These are phyloP conservation scores for Rhagonycha lutea DNA, from an alignment of 2,888 invertebrate species.

Conservation along the genomic window DNA sequence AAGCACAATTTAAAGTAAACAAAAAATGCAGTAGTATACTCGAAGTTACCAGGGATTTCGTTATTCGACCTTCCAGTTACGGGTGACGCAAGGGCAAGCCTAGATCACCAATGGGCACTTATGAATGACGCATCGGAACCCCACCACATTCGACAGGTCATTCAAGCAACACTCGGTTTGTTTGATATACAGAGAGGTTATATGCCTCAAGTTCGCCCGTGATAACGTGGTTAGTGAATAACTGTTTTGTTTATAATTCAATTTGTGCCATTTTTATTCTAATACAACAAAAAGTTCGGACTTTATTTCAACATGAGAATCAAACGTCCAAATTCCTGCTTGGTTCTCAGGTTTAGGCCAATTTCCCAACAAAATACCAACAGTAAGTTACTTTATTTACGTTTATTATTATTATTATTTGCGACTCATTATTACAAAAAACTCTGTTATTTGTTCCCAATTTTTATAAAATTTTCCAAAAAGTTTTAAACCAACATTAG, in stretches of 20 bases:
- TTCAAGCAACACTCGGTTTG: conserved; percentile 21
- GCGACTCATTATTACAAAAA: too few species aligned
- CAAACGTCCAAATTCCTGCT: conserved; percentile 67
- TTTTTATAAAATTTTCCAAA: neutral
- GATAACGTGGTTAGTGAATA: conserved; percentile 14
- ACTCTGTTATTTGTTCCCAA: neutral
- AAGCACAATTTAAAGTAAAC: conserved; percentile 21
- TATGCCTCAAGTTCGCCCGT: conserved; percentile 7
- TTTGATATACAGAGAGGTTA: conserved; percentile 14
- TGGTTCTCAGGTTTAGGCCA: conserved; percentile 65
- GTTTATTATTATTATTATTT: neutral
- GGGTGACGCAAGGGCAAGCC: conserved; percentile 33
- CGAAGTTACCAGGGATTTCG: conserved; percentile 30
- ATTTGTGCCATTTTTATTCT: conserved; percentile 6
- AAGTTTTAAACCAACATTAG: neutral
- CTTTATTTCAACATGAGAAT: conserved; percentile 59
- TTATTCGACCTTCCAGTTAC: conserved; percentile 31
- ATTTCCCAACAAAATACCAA: conserved; percentile 47
- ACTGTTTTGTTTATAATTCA: conserved; percentile 1
- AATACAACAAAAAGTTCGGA: neutral
- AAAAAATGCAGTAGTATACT: conserved; percentile 18
- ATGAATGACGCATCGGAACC: conserved; percentile 36
- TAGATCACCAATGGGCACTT: conserved; percentile 32
- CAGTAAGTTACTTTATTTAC: conserved; percentile 29
- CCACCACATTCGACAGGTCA: conserved; percentile 28